Evolutionary conservation across 2,888 invertebrate species (phyloP).

Genomic region (Tachystola acroxantha): DNA sequence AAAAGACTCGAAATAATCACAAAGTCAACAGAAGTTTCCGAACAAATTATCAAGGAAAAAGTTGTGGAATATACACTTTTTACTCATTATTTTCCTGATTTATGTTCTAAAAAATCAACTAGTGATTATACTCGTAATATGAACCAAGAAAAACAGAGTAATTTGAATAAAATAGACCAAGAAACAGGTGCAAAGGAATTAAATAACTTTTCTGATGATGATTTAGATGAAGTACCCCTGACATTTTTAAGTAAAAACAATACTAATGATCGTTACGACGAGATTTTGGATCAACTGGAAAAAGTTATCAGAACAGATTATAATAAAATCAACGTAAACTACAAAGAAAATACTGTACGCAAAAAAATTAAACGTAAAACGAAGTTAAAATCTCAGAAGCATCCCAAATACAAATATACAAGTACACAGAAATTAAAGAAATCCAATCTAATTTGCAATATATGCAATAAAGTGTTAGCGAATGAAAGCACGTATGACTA

Average conservation of each 20-base stretch:
- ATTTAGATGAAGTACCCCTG: conserved; percentile 6
- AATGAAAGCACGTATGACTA: conserved; percentile 42
- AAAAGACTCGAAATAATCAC: conserved; percentile 27
- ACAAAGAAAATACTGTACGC: not conserved
- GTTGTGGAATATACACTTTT: conserved; percentile 39
- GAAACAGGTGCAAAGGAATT: not conserved
- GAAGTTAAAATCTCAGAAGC: no score
- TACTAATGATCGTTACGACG: not conserved
- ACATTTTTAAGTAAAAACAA: not conserved
- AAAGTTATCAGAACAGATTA: not conserved
- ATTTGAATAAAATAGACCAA: not conserved
- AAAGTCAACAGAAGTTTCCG: conserved; percentile 11
- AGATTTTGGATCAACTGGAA: not conserved
- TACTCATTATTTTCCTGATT: conserved; percentile 18
- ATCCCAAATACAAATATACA: no score
- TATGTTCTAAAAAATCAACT: not conserved
- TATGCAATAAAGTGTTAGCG: conserved; percentile 46
- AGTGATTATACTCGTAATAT: not conserved
- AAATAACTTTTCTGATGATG: conserved; percentile 6
- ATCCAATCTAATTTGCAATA: conserved; percentile 30
- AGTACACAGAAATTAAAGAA: no score
- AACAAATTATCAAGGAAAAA: conserved; percentile 25
- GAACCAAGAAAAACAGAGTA: not conserved
- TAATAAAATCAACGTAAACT: not conserved
- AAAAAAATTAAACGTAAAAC: not conserved